A percentile compares a stretch with the other conserved stretches of the same genome.
Conservation (phyloP, 2,888 invertebrate species). For the Cordylochernes scorpioides region DNA sequence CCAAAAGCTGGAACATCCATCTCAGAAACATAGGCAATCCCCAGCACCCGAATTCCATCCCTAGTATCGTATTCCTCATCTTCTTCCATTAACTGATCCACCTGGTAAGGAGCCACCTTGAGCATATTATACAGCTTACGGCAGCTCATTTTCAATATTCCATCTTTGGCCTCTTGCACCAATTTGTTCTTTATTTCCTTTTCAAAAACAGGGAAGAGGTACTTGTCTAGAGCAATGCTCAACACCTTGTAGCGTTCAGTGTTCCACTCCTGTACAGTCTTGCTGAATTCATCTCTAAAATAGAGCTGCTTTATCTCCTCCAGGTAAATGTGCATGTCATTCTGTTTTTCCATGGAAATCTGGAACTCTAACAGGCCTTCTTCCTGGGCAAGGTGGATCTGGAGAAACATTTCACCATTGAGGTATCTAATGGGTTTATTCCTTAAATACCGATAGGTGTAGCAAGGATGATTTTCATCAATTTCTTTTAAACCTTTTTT, state of each 20-base stretch:
- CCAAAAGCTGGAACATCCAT: constrained; percentile 45
- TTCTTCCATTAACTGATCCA: constrained; percentile 35
- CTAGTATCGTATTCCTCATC: constrained; percentile 71
- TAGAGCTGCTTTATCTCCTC: constrained; percentile 69
- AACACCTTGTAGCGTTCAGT: constrained; percentile 58
- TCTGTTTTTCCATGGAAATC: constrained; percentile 14
- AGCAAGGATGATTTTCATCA: constrained; percentile 74
- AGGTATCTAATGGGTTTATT: constrained; percentile 75
- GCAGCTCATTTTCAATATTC: constrained; percentile 38
- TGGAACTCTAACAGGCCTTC: constrained; percentile 20
- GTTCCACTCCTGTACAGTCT: constrained; percentile 86
- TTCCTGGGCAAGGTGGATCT: constrained; percentile 35
- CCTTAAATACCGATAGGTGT: constrained; percentile 60
- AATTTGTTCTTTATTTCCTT: constrained; percentile 55
- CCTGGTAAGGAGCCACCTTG: constrained; percentile 55
- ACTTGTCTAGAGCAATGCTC: constrained; percentile 53
- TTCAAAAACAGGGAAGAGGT: constrained; percentile 63
- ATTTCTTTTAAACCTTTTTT: constrained; percentile 57
- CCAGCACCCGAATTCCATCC: constrained; percentile 57
- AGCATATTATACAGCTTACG: constrained; percentile 69
- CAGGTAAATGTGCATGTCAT: constrained; percentile 29
- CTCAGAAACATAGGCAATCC: constrained; percentile 61
- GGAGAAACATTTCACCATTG: constrained; percentile 64
- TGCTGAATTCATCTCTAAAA: constrained; percentile 70
- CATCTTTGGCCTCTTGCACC: constrained; percentile 59